Evolutionary conservation across 1,140 invertebrate genomes (phyloP), one percentile per base, ranked within the genome.

Genomic region (Caerostris extrusa): DNA sequence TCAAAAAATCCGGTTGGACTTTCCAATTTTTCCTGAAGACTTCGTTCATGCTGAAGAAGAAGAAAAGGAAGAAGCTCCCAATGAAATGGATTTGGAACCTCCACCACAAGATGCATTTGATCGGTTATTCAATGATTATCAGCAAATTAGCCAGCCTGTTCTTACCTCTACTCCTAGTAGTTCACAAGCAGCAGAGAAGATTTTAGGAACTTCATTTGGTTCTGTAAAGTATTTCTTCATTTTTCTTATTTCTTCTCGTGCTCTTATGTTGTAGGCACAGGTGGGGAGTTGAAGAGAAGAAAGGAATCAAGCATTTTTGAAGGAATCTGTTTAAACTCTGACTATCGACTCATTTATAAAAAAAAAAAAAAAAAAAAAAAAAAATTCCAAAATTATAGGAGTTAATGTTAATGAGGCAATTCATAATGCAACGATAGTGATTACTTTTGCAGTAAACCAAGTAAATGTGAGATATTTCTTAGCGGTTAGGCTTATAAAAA

Each of bases 1-100:
- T 58, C 96, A 96, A 50, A 97, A 96, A 94, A 97, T 97, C 94
- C 96, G 97, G 81, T 94, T 96, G n/a, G 97, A 97, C 17, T 97
- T 97, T 96, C 95, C 97, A 4, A 95, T 96, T 95, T 96, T 96
- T 91, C 58, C 95, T 87, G 94, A 95, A 19, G 96, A 96, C 69
- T 95, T 95, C 95, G 95, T 95, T 95, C 96, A 19, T 7, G 95
- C 95, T 56, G 94, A 94, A 17, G 95, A 95, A 5, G 95, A 95
- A 57, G 91, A 94, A 61, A 96, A 19, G 7, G n/a, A 81, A 14
- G 53, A 85, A 19, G 12, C 6, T 3, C 55, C 17, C 56, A 67
- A 71, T 67, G 67, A 91, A 61, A 17, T 34, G 8, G 83, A 87
- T 8, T 2, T 19, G n/a, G 61, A 93, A 83, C 34, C 67, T 57